These are phyloP conservation scores for Entelurus aequoreus DNA, from an alignment of 2,113 vertebrate genomes.

Conservation along the genomic window DNA sequence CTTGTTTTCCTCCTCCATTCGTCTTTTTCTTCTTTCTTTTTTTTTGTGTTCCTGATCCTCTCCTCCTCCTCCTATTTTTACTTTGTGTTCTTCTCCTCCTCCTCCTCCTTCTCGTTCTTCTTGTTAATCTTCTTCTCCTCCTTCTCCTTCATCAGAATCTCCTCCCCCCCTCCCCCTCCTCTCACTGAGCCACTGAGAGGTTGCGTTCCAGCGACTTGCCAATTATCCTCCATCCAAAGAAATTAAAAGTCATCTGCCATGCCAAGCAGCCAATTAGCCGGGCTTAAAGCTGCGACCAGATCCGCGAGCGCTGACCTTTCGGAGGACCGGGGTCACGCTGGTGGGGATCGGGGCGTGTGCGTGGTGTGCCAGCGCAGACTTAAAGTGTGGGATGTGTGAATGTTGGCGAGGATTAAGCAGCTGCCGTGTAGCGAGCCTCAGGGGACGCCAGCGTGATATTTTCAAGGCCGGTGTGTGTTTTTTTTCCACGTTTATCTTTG, in stretches of 20 bases:
- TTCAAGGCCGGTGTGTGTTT: too few relatives aligned
- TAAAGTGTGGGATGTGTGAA: constrained; percentile 1
- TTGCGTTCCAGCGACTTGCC: constrained; percentile 35
- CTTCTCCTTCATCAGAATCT: neutral
- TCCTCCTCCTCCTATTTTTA: too few relatives aligned
- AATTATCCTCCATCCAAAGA: constrained; percentile 41
- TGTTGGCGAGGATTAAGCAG: neutral
- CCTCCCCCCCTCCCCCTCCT: constrained; percentile 5
- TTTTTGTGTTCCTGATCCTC: too few relatives aligned
- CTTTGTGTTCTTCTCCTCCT: too few relatives aligned
- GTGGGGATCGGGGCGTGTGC: neutral
- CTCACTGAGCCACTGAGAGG: constrained; percentile 12
- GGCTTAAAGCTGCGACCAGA: constrained; percentile 27
- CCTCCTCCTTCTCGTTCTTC: too few relatives aligned
- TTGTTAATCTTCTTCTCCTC: neutral
- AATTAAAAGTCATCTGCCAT: constrained; percentile 43
- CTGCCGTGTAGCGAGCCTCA: neutral
- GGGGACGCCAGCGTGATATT: neutral
- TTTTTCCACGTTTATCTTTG: too few relatives aligned
- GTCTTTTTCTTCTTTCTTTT: too few relatives aligned
- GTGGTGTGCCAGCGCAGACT: neutral
- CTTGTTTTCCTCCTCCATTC: too few relatives aligned
- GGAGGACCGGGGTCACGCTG: constrained; percentile 7
- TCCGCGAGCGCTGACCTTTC: constrained; percentile 9
- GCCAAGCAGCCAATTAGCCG: constrained; percentile 49